Evolutionary conservation across 2,797 vertebrate genomes (phyloP).

Genomic region (Capromys pilorides): DNA sequence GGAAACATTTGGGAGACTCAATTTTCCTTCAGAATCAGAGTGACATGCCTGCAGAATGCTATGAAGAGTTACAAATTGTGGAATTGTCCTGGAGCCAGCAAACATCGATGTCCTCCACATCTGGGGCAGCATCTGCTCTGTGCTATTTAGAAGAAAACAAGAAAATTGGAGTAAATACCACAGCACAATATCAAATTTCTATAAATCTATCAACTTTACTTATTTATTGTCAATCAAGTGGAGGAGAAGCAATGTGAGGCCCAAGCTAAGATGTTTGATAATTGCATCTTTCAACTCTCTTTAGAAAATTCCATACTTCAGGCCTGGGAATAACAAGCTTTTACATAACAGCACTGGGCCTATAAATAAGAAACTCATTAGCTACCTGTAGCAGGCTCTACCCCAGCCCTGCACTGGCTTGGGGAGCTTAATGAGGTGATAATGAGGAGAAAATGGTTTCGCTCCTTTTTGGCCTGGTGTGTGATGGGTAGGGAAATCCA

Average conservation of each 20-base stretch:
- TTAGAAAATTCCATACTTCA: conserved; percentile 72
- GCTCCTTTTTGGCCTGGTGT: conserved; percentile 78
- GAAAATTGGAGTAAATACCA: conserved; percentile 57
- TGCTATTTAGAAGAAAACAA: conserved; percentile 55
- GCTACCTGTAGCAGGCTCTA: conserved; percentile 79
- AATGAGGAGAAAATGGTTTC: conserved; percentile 83
- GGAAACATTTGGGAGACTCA: not conserved
- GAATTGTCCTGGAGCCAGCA: conserved; percentile 24
- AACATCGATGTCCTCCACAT: conserved; percentile 60
- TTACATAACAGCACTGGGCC: conserved; percentile 75
- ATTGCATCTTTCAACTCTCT: conserved; percentile 73
- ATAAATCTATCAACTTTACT: conserved; percentile 66
- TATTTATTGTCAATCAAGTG: conserved; percentile 57
- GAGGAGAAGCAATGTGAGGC: conserved; percentile 44
- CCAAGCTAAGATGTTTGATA: conserved; percentile 68
- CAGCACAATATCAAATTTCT: conserved; percentile 61
- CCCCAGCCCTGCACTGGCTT: conserved; percentile 53
- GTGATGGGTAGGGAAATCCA: conserved; percentile 75
- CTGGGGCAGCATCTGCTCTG: conserved; percentile 73
- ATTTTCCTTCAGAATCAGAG: not conserved
- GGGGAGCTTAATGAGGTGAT: conserved; percentile 82
- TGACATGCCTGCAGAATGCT: conserved; percentile 7
- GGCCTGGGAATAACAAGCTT: conserved; percentile 79
- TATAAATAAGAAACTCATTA: conserved; percentile 83
- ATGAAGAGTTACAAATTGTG: not conserved